These are phyloP conservation scores for Bergia puertoricense DNA, from an alignment of 92 coral and sea anemone species.

Conservation along the genomic window DNA sequence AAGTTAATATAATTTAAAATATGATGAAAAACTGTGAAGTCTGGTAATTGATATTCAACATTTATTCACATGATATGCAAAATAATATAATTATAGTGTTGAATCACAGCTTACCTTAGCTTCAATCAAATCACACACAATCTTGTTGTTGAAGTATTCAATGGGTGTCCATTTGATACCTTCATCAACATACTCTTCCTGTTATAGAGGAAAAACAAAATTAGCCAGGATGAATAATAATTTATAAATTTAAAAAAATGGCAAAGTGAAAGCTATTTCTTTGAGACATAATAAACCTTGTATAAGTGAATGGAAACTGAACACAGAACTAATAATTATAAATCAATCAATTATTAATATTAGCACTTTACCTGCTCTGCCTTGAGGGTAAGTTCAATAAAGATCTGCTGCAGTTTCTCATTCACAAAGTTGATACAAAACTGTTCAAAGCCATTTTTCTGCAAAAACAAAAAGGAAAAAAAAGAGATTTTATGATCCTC, in stretches of 20 bases:
- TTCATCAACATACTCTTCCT: conserved; percentile 99
- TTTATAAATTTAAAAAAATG: background rate
- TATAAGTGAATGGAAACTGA: too few relatives aligned
- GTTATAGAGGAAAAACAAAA: background rate
- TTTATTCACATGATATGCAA: background rate
- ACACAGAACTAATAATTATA: too few relatives aligned
- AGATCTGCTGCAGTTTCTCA: conserved; percentile 98
- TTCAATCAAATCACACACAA: conserved; percentile 99
- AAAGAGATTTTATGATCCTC: background rate
- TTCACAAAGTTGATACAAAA: conserved; percentile 99
- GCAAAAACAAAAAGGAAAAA: background rate
- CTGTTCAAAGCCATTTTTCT: conserved; percentile 99
- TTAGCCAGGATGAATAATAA: background rate
- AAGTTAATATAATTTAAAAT: too few relatives aligned
- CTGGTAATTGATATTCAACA: too few relatives aligned
- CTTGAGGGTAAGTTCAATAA: conserved; percentile 94
- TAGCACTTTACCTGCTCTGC: conserved; percentile 86
- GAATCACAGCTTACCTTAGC: conserved; percentile 69
- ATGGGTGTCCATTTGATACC: conserved; percentile 97
- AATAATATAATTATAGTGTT: background rate
- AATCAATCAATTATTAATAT: too few relatives aligned
- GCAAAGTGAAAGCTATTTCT: background rate
- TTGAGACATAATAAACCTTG: background rate
- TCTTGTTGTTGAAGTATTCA: conserved; percentile 98
- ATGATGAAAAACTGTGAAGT: too few relatives aligned